Percentiles rank a stretch among this genome's conserved stretches.
phyloP scores from a whole-genome alignment of 2,113 vertebrate genomes.

The Microcebus griseorufus region DNA sequence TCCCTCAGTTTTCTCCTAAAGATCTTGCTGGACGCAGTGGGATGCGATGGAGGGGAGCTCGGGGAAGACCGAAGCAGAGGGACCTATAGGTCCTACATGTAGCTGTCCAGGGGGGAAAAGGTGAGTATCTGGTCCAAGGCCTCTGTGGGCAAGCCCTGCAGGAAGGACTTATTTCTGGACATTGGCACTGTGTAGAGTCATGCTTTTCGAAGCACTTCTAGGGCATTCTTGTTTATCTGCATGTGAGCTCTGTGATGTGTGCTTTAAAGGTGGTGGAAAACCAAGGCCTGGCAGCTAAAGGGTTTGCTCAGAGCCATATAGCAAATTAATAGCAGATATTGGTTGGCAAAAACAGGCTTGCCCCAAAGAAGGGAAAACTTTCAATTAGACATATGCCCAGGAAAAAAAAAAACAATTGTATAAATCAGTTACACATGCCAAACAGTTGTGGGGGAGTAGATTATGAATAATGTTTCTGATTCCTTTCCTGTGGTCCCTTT shows the following conservation, averaged over 20 bases:
- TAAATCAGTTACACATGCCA: slow-evolving; percentile 11
- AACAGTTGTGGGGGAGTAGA: slow-evolving; percentile 1
- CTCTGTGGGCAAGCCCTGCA: background rate
- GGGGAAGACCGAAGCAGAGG: background rate
- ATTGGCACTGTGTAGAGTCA: background rate
- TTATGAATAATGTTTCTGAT: slow-evolving; percentile 32
- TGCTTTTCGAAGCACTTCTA: background rate
- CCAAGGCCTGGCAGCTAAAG: background rate
- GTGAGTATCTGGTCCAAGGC: background rate
- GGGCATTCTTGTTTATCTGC: background rate
- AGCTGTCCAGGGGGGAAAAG: background rate
- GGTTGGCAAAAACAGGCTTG: slow-evolving; percentile 11
- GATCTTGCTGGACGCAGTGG: background rate
- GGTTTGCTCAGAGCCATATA: background rate
- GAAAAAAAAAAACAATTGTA: background rate
- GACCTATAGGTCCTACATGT: background rate
- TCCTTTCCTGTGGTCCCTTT: background rate
- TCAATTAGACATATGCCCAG: slow-evolving; percentile 2
- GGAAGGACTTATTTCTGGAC: background rate
- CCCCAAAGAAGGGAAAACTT: slow-evolving; percentile 37
- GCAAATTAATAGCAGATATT: background rate
- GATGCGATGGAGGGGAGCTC: background rate
- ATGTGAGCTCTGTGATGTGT: background rate
- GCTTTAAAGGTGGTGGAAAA: background rate
- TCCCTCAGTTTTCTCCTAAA: background rate